Evolutionary conservation across 2,113 vertebrate genomes (phyloP).

Genomic region (Machaerirhynchus nigripectus): DNA sequence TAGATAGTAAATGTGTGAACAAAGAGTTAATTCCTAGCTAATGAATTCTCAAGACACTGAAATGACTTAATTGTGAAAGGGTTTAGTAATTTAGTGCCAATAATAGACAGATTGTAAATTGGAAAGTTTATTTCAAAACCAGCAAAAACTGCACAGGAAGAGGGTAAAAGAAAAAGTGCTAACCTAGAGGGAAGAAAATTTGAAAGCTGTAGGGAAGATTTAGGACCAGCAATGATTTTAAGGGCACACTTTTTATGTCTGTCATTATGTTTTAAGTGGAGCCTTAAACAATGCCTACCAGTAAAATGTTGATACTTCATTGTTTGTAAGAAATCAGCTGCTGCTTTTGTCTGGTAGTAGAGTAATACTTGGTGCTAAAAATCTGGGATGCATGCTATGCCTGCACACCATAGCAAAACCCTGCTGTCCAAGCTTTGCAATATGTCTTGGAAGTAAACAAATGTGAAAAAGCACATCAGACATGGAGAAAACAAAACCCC

Average conservation of each 20-base stretch:
- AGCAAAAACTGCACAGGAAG: background rate
- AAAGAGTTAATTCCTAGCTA: slow-evolving; percentile 52
- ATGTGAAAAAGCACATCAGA: slow-evolving; percentile 5
- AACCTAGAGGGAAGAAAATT: background rate
- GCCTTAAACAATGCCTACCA: background rate
- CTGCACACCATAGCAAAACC: background rate
- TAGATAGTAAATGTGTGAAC: background rate
- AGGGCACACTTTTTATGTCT: background rate
- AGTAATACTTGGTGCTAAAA: background rate
- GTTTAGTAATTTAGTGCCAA: slow-evolving; percentile 7
- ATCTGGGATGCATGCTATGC: background rate
- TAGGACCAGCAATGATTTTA: slow-evolving; percentile 1
- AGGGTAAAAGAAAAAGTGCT: background rate
- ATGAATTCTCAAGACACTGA: slow-evolving; percentile 17
- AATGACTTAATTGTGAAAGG: slow-evolving; percentile 22
- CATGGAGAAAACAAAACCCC: background rate
- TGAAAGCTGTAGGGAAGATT: slow-evolving; percentile 34
- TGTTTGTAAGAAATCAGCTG: background rate
- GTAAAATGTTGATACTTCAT: slow-evolving; percentile 7
- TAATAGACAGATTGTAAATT: slow-evolving; percentile 20
- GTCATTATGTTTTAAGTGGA: slow-evolving; percentile 2
- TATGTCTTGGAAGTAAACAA: background rate
- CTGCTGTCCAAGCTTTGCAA: background rate
- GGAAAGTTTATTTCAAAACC: slow-evolving; percentile 10
- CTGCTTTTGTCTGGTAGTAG: background rate